phyloP scores from a whole-genome alignment of 1,140 invertebrate genomes.

The Cyclina sinensis region DNA sequence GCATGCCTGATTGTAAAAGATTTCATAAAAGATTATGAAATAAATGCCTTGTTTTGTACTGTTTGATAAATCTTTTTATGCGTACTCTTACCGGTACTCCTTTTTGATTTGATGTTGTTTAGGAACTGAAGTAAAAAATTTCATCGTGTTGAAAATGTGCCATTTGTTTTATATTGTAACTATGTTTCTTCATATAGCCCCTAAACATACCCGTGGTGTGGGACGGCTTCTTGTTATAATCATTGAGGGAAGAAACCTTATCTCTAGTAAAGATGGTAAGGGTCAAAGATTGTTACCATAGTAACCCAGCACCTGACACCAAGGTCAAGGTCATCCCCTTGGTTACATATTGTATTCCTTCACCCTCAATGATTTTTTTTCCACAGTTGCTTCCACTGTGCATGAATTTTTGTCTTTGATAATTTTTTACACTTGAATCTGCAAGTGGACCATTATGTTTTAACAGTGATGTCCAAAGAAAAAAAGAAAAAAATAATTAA shows the following conservation, averaged over 20 bases:
- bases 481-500: too few species aligned
- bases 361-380: slow-evolving; percentile 3
- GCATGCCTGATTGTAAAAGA: too few species aligned
- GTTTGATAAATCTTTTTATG: too few species aligned
- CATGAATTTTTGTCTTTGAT: background rate
- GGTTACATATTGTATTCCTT: slow-evolving; percentile 12
- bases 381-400: background rate
- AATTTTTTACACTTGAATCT: background rate
- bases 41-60: too few species aligned
- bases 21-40: too few species aligned
- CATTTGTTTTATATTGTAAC: background rate
- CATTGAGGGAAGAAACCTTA: slow-evolving; percentile 89
- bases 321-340: slow-evolving; percentile 46
- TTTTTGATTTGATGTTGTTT: too few species aligned
- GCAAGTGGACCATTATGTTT: too few species aligned
- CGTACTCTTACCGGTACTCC: too few species aligned
- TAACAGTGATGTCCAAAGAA: too few species aligned
- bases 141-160: background rate
- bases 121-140: too few species aligned
- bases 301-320: slow-evolving; percentile 22
- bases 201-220: slow-evolving; percentile 86
- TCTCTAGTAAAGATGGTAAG: slow-evolving; percentile 86
- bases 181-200: slow-evolving; percentile 64
- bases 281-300: slow-evolving; percentile 14
- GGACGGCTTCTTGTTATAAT: slow-evolving; percentile 91